Base-by-base conservation (phyloP, 1,140 invertebrate species). In the Bradynema listronoti region DNA sequence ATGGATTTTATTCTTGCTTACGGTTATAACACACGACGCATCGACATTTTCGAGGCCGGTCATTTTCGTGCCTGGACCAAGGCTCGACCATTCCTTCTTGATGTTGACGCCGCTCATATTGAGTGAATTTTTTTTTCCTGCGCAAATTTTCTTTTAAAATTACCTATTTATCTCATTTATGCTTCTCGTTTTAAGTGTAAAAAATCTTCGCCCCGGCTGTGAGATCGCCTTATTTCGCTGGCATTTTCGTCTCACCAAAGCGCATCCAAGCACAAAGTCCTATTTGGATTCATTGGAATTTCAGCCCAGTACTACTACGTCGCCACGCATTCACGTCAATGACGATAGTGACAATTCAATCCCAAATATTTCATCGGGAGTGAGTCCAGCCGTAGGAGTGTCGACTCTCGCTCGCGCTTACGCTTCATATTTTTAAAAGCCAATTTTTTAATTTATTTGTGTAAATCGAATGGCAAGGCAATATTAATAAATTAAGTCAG, bases 1-100 rank as follows among this genome's bases (percentile, higher is more conserved):
- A 51, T 46, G 24, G 36, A 68, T 11, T 64, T 65, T 61, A 32
- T 65, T 7, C 25, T 65, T 7, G 22, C 68, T 24, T 65, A 63
- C 42, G 27, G 42, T 24, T 33, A 61, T 14, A 65, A 70, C 19
- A 46, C 32, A n/a, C 32, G 39, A 9, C 42, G 56, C 4, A 27
- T 68, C 4, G 66, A 65, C 46, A 69, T 65, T 36, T 65, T 39
- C 41, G 63, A 65, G 39, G 66, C 33, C 43, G 41, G 65, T 19
- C 61, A 34, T 19, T 16, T 27, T 16, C 29, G 55, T 42, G 22
- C 47, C 33, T 65, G 63, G 63, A 46, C 30, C 1, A 69, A 60
- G 30, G 62, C 64, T 7, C 33, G 63, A 39, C 59, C 63, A 4
- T 65, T 65, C 39, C 25, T 65, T 24, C 24, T 69, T 5, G 65